Evolutionary conservation across 2,797 vertebrate genomes (phyloP), one percentile per base, ranked within the genome.

Genomic region (Phrynocephalus vlangalii): DNA sequence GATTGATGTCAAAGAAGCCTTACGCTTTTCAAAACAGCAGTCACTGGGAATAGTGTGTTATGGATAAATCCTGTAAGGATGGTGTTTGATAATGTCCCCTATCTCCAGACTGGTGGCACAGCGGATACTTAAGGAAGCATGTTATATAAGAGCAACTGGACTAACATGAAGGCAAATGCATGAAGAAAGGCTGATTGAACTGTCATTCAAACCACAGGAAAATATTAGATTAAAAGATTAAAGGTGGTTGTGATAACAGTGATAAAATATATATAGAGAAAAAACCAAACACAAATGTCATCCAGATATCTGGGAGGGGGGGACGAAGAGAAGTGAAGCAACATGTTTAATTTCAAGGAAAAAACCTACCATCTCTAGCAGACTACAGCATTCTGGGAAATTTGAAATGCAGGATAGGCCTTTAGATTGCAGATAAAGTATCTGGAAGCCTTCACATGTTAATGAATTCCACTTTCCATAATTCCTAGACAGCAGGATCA

Each of bases 61-160:
- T 30, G 90, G 44, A 56, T 66, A 92, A 93, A 94, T 92, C 26
- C 79, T 92, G 48, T 79, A 89, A 91, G 81, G 92, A 80, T 86
- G 87, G 88, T 71, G 71, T 67, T 73, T 91, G 50, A 84, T 89
- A 88, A 73, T 87, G 70, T 89, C 44, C 16, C 26, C 63, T 91
- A 67, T 20, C 56, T 83, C 30, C 50, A 89, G 87, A 68, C 7
- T 89, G 38, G 66, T 87, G 84, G 50, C 0, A 15, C 80, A 15
- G 70, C 3, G 89, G 79, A 38, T 1, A 90, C 89, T 93, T 89
- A 52, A 91, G 78, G n/a, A 90, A 93, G 85, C 79, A 87, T 8
- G 0, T 0, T 6, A 86, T 24, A 76, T 1, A 78, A 70, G 44
- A 85, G 77, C 56, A 77, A 81, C 68, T 30, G 38, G 7, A 2